Percentiles rank a stretch among this genome's conserved stretches.
phyloP scores from a whole-genome alignment of 2,113 vertebrate genomes.

The Charadrius vociferus region DNA sequence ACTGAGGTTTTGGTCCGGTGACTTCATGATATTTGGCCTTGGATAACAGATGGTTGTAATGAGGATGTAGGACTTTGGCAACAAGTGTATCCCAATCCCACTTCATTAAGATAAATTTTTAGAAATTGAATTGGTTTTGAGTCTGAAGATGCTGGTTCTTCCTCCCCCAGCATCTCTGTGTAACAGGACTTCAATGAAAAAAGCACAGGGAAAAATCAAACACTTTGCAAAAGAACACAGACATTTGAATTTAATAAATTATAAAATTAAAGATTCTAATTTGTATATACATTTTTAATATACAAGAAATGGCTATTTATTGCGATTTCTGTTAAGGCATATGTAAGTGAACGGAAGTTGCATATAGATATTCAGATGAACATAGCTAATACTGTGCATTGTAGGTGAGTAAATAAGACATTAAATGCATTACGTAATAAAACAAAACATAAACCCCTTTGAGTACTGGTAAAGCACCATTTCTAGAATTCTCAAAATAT shows the following conservation, averaged over 20 bases:
- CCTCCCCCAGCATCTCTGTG: neutral
- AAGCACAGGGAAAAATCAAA: constrained; percentile 69
- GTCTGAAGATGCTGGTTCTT: neutral
- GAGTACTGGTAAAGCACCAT: constrained; percentile 63
- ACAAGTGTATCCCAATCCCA: neutral
- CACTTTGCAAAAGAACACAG: constrained; percentile 85
- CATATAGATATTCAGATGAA: constrained; percentile 69
- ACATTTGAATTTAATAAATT: constrained; percentile 94
- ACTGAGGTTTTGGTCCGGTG: neutral
- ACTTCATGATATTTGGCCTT: neutral
- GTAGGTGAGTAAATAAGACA: constrained; percentile 72
- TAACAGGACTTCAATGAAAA: neutral
- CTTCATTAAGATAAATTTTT: neutral
- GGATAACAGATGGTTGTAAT: neutral
- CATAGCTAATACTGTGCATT: constrained; percentile 71
- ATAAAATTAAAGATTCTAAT: constrained; percentile 86
- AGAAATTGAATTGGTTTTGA: neutral
- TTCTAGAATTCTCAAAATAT: constrained; percentile 46
- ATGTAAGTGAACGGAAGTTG: constrained; percentile 63
- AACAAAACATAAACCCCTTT: constrained; percentile 64
- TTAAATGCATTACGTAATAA: constrained; percentile 68
- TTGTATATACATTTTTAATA: constrained; percentile 88
- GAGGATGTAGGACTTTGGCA: neutral
- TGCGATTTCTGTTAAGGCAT: constrained; percentile 74
- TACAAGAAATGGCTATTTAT: constrained; percentile 79